Percentiles rank a stretch among this genome's conserved stretches.
Evolutionary conservation across 2,888 invertebrate species (phyloP).

Genomic region (Melieria crassipennis): DNA sequence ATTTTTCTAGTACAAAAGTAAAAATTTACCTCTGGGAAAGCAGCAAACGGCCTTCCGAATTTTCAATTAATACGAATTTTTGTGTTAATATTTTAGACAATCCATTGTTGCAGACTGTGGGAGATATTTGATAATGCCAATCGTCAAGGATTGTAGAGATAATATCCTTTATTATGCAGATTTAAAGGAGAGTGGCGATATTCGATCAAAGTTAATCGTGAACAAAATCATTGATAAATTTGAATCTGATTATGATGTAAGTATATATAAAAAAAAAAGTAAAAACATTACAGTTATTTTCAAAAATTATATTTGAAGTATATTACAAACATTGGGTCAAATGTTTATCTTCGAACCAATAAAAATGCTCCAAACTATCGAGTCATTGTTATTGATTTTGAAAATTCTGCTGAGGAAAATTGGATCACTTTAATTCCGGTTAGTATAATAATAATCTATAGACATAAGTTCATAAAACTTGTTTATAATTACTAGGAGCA

Average conservation of each 20-base stretch:
- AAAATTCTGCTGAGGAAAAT: constrained; percentile 76
- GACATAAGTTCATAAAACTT: neutral
- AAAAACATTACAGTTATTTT: neutral
- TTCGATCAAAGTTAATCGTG: constrained; percentile 74
- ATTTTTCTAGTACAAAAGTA: too few relatives aligned
- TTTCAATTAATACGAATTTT: too few relatives aligned
- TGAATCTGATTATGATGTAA: constrained; percentile 93
- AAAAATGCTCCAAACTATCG: constrained; percentile 92
- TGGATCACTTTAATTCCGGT: constrained; percentile 85
- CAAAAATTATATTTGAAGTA: constrained; percentile 71
- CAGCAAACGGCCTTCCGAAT: too few relatives aligned
- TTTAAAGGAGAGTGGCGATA: constrained; percentile 72
- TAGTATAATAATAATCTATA: constrained; percentile 44
- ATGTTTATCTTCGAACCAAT: constrained; percentile 90
- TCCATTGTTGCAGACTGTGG: constrained; percentile 92
- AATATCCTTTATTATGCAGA: constrained; percentile 89
- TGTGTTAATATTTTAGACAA: constrained; percentile 70
- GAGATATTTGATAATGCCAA: constrained; percentile 83
- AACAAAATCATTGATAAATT: constrained; percentile 87
- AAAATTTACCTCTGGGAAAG: too few relatives aligned
- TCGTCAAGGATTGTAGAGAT: constrained; percentile 90
- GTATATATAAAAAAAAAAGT: too few relatives aligned
- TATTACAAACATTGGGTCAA: constrained; percentile 85
- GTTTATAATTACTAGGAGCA: constrained; percentile 71
- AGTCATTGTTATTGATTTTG: constrained; percentile 83